Percentiles rank a stretch among this genome's conserved stretches.
phyloP scores from a whole-genome alignment of 2,113 vertebrate genomes.

The Carassius auratus region DNA sequence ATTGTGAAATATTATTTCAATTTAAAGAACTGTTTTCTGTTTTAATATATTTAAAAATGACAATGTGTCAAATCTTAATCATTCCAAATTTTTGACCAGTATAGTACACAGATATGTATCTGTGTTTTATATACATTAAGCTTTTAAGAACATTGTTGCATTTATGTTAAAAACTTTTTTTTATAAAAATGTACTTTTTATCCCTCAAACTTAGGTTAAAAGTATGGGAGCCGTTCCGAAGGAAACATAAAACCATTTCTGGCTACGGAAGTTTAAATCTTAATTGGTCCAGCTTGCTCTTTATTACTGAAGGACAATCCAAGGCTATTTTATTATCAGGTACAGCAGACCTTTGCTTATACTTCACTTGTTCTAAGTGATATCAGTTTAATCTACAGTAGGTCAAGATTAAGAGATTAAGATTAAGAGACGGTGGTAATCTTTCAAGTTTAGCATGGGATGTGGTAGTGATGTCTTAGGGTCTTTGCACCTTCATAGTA shows the following conservation, averaged over 20 bases:
- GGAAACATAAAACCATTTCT: constrained; percentile 61
- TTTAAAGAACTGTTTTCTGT: too few relatives aligned
- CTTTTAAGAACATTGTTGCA: background rate
- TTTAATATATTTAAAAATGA: too few relatives aligned
- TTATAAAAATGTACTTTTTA: background rate
- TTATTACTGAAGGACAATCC: constrained; percentile 65
- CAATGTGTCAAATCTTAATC: too few relatives aligned
- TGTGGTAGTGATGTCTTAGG: background rate
- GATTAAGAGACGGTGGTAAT: background rate
- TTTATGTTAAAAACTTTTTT: background rate
- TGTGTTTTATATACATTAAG: background rate
- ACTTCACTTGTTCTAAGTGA: background rate
- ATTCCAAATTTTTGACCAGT: too few relatives aligned
- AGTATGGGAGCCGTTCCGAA: constrained; percentile 70
- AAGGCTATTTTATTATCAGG: constrained; percentile 71
- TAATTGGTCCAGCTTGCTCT: constrained; percentile 60
- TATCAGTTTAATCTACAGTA: background rate
- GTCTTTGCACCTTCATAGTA: background rate
- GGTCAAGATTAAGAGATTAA: background rate
- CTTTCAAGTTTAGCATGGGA: background rate
- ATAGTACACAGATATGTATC: background rate
- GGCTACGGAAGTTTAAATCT: constrained; percentile 65
- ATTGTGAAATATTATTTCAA: too few relatives aligned
- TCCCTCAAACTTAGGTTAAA: constrained; percentile 57
- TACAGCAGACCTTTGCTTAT: constrained; percentile 35